Evolutionary conservation across 92 coral and sea anemone genomes (phyloP).

Genomic region (Nematostella vectensis): DNA sequence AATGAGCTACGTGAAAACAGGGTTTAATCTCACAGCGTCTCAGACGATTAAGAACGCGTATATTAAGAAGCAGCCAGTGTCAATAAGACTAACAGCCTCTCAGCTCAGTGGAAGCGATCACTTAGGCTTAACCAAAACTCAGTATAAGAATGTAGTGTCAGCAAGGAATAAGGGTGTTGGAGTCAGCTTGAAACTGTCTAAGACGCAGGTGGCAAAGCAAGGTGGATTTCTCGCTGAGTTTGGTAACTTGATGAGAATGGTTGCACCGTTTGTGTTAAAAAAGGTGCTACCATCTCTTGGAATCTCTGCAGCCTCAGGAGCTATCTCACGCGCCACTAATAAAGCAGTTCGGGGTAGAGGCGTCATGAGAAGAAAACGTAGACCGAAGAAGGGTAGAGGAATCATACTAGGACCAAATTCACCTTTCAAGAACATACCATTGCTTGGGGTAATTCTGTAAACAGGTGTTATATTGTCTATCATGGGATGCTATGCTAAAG

Average conservation of each 20-base stretch:
- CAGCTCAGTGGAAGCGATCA: not conserved
- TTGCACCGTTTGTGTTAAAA: not conserved
- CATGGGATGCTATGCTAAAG: too few relatives aligned
- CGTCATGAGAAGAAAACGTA: not conserved
- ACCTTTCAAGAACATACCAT: not conserved
- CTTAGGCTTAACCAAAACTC: not conserved
- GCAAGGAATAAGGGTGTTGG: not conserved
- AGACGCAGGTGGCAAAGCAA: not conserved
- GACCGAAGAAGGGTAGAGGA: not conserved
- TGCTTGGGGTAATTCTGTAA: not conserved
- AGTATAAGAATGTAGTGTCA: not conserved
- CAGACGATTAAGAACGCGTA: slow-evolving; percentile 1
- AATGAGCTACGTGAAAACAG: slow-evolving; percentile 4
- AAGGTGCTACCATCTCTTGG: not conserved
- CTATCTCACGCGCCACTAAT: not conserved
- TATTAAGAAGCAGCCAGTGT: not conserved
- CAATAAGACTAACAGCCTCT: not conserved
- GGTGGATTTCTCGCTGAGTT: slow-evolving; percentile 1
- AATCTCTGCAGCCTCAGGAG: not conserved
- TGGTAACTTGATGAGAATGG: not conserved
- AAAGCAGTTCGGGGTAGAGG: not conserved
- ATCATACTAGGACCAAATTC: not conserved
- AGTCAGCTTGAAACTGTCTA: not conserved
- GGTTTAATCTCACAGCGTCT: not conserved
- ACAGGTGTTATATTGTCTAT: too few relatives aligned